A percentile compares a stretch with the other conserved stretches of the same genome.
Conservation (phyloP, 2,888 invertebrate genomes). For the Acleris cristana region DNA sequence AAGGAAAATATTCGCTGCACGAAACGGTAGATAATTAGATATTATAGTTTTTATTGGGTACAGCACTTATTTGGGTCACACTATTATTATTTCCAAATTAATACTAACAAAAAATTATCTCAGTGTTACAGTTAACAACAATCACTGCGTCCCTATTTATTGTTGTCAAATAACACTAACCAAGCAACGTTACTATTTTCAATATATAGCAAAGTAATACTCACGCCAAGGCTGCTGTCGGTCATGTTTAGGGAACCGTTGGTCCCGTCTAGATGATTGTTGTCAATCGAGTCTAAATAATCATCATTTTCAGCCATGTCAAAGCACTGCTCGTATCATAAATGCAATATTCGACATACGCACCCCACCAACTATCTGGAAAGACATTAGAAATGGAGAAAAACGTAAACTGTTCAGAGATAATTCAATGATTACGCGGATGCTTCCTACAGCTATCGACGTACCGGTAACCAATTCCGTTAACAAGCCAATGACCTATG, state of each 20-base stretch:
- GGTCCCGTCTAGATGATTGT: conserved; percentile 84
- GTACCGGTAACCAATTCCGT: conserved; percentile 81
- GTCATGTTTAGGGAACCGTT: conserved; percentile 84
- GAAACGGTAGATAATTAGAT: too few relatives aligned
- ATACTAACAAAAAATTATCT: too few relatives aligned
- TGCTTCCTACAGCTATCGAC: conserved; percentile 56
- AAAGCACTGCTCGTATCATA: conserved; percentile 59
- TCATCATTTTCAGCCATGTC: conserved; percentile 82
- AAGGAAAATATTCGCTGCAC: too few relatives aligned
- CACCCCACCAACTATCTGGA: conserved; percentile 57
- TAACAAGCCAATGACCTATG: conserved; percentile 62
- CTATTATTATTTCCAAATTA: too few relatives aligned
- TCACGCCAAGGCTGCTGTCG: conserved; percentile 78
- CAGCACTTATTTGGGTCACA: too few relatives aligned
- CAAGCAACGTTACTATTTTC: not conserved
- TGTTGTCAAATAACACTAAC: conserved; percentile 14
- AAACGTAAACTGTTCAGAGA: conserved; percentile 41
- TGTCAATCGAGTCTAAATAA: conserved; percentile 79
- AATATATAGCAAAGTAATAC: conserved; percentile 43
- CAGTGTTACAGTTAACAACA: not conserved
- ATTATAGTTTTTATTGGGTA: too few relatives aligned
- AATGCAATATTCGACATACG: conserved; percentile 54
- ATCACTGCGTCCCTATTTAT: not conserved
- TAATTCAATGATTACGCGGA: conserved; percentile 54
- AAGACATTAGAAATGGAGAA: conserved; percentile 41